A percentile compares a stretch with the other conserved stretches of the same genome.
Evolutionary conservation across 1,140 invertebrate genomes (phyloP).

Genomic region (Rhynchophorus ferrugineus): DNA sequence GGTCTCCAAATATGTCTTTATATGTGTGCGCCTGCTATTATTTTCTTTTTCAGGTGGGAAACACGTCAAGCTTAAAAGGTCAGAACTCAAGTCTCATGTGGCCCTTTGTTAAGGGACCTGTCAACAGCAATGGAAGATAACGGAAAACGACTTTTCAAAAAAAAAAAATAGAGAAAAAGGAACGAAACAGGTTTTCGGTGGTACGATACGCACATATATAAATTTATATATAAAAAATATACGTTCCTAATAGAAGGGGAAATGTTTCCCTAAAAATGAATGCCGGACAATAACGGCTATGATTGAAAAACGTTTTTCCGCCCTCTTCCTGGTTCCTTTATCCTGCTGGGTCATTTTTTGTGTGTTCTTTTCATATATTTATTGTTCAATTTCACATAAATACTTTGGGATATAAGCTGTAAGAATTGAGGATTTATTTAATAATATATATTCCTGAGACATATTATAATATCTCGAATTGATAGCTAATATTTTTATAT

Average conservation of each 20-base stretch:
- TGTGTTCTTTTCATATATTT: background rate
- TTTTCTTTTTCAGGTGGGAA: background rate
- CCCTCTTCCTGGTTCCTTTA: background rate
- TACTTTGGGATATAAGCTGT: background rate
- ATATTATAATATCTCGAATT: background rate
- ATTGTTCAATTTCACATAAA: too few species aligned
- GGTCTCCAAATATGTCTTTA: background rate
- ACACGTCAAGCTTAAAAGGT: conserved; percentile 5
- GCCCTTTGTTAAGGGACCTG: conserved; percentile 4
- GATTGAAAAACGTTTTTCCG: background rate
- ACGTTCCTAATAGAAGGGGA: background rate
- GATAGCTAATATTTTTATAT: too few species aligned
- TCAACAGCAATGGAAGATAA: background rate
- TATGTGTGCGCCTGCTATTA: background rate
- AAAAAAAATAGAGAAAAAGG: background rate
- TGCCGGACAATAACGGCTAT: background rate
- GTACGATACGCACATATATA: too few species aligned
- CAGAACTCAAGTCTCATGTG: background rate
- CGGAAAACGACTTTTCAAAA: background rate
- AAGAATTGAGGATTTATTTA: background rate
- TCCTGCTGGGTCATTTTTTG: background rate
- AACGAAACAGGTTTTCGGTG: too few species aligned
- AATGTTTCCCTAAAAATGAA: background rate
- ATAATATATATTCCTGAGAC: background rate
- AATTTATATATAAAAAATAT: background rate